Evolutionary conservation across 2,888 invertebrate genomes (phyloP), one percentile per base, ranked within the genome.

Genomic region (Clepsis dumicolana): DNA sequence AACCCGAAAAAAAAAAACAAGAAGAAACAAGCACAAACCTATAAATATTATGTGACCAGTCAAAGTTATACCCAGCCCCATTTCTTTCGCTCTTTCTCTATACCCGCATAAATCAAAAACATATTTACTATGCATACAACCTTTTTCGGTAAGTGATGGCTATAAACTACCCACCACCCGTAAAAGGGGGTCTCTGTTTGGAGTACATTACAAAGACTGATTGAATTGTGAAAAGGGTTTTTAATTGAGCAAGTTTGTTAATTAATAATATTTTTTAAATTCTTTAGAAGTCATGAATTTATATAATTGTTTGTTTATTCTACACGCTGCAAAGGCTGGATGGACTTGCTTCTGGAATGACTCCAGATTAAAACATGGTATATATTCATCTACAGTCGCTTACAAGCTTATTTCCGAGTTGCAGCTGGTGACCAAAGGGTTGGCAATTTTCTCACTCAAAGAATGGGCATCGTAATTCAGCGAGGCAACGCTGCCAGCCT

Each of bases 81-180:
- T 32, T 50, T 50, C 27, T 38, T 14, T 53, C 18, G 2, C 29
- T 2, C 7, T 18, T 18, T n/a, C 52, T 27, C 38, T 32, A 18
- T 48, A 44, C n/a, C n/a, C 59, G 18, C 25, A 64, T 65, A 60
- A 60, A 65, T 65, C 65, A 65, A 38, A 38, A 60, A 12, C 59
- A 52, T 65, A 56, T 56, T 41, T 60, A 59, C 59, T 60, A 52
- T 60, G 65, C 52, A 52, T 53, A 59, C 52, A 56, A 59, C 65
- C 65, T 65, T 65, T 59, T 41, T 61, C 50, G 21, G 32, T 38
- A 57, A 65, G 65, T 60, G 65, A 65, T 52, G 50, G 41, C 21
- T n/a, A 21, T n/a, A 18, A 27, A 65, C 60, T 21, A 48, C 48
- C 18, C 18, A 21, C 48, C 41, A 38, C 14, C 16, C 48, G n/a